phyloP scores from a whole-genome alignment of 2,888 invertebrate genomes.

The Lepidocyrtoides sp. region DNA sequence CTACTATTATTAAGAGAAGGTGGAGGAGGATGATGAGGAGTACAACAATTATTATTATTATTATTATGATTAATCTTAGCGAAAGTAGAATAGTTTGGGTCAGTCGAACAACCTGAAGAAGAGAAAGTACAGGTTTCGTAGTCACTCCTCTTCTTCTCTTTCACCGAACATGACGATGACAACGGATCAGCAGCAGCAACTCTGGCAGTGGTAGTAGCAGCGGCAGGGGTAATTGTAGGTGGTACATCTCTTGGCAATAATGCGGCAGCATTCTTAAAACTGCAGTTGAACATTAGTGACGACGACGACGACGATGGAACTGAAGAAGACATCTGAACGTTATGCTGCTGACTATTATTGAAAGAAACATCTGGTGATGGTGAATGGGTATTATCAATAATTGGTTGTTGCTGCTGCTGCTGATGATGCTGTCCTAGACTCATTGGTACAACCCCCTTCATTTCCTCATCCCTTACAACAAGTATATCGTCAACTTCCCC shows the following conservation, averaged over 20 bases:
- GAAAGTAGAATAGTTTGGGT: constrained; percentile 80
- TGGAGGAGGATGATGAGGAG: constrained; percentile 66
- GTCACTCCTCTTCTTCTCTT: constrained; percentile 76
- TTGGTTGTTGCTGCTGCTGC: constrained; percentile 43
- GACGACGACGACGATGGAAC: constrained; percentile 49
- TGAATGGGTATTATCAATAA: constrained; percentile 35
- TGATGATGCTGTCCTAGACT: constrained; percentile 45
- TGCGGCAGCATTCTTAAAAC: constrained; percentile 57
- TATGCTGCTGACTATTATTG: constrained; percentile 60
- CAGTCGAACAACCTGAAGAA: constrained; percentile 80
- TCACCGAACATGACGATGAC: constrained; percentile 52
- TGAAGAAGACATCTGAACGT: constrained; percentile 69
- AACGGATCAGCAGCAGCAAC: constrained; percentile 40
- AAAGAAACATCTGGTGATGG: constrained; percentile 61
- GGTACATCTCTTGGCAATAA: constrained; percentile 71
- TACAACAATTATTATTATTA: constrained; percentile 71
- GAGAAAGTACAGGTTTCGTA: constrained; percentile 74
- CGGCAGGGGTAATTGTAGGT: constrained; percentile 40
- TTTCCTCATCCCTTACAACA: constrained; percentile 75
- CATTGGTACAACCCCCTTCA: constrained; percentile 70
- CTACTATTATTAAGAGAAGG: constrained; percentile 51
- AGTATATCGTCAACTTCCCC: constrained; percentile 53
- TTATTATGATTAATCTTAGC: constrained; percentile 71
- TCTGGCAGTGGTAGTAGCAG: constrained; percentile 64
- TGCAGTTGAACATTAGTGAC: constrained; percentile 59